Base-by-base conservation (phyloP, 1,140 invertebrate species). In the Atta colombica region DNA sequence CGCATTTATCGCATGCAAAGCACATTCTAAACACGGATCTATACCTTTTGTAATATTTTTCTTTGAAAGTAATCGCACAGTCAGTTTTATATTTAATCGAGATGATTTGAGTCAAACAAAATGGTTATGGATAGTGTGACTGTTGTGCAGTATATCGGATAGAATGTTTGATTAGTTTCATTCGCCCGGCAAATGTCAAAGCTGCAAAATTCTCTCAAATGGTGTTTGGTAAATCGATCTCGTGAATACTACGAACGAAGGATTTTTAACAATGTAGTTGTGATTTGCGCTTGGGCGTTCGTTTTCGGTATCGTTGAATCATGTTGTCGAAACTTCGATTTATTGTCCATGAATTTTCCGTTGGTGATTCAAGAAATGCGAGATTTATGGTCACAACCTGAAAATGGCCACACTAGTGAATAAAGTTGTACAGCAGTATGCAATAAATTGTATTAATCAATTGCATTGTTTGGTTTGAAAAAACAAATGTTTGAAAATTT, bases 101-200 rank as follows among this genome's bases (percentile, higher is more conserved):
- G 39, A 61, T n/a, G 55, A 28, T 84, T 84, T 51, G 14, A 84
- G 18, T 14, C 39, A 14, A 45, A 74, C 69, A 82, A 82, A 82
- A 55, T 51, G 69, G 69, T 61, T 65, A 53, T 74, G 25, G 53
- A 75, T 84, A 84, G 69, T 49, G 80, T 51, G 80, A 35, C 69
- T 58, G 66, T 2, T 53, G 21, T 45, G 25, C 25, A 58, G 63
- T 82, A 12, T 84, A 75, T 84, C 45, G 80, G 21, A 84, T 75
- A 28, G 28, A 74, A 84, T 75, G 80, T 84, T 84, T 84, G 80
- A 84, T 84, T 84, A 75, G 69, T 74, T 84, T 75, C 39, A 84
- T 51, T 84, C 80, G 68, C 31, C 55, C 69, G 66, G 55, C 45
- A 84, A 84, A 84, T 84, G 80, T 84, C 80, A 84, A 84, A 84